Evolutionary conservation across 2,888 invertebrate species (phyloP).

Genomic region (Lordiphosa fenestrarum): DNA sequence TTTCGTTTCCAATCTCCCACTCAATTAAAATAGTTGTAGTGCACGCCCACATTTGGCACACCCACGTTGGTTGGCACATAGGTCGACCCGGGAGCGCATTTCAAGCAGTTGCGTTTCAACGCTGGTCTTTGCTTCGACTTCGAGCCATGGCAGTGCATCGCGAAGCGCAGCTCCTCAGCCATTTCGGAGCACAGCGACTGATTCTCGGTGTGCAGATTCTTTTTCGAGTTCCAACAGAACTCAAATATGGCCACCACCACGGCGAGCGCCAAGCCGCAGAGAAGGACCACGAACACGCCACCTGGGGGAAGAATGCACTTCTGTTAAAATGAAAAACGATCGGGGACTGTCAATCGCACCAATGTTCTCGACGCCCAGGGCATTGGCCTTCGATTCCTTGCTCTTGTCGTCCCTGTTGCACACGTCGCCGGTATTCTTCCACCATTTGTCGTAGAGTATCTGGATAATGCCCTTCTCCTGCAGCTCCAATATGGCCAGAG

Average conservation of each 20-base stretch:
- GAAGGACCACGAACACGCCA: conserved; percentile 97
- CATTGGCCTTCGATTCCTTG: conserved; percentile 95
- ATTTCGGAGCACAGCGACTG: conserved; percentile 97
- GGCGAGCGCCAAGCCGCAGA: conserved; percentile 94
- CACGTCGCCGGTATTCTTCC: conserved; percentile 96
- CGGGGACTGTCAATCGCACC: conserved; percentile 81
- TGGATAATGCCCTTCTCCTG: conserved; percentile 97
- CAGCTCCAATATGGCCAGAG: conserved; percentile 94
- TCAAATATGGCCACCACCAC: conserved; percentile 95
- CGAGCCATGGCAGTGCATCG: conserved; percentile 92
- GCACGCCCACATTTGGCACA: conserved; percentile 71
- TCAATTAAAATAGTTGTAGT: conserved; percentile 79
- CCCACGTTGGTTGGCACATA: conserved; percentile 84
- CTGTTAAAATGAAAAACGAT: neutral
- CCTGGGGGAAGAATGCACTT: conserved; percentile 80
- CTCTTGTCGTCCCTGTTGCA: conserved; percentile 93
- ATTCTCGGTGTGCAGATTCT: conserved; percentile 90
- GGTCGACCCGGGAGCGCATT: conserved; percentile 86
- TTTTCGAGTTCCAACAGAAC: conserved; percentile 96
- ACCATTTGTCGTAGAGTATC: conserved; percentile 98
- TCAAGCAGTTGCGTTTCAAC: conserved; percentile 87
- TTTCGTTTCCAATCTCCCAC: neutral
- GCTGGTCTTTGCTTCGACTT: conserved; percentile 89
- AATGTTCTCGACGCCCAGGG: conserved; percentile 91
- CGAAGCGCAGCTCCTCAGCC: conserved; percentile 94